These are phyloP conservation scores for Martes martes DNA, from an alignment of 2,113 vertebrate species.

Conservation along the genomic window DNA sequence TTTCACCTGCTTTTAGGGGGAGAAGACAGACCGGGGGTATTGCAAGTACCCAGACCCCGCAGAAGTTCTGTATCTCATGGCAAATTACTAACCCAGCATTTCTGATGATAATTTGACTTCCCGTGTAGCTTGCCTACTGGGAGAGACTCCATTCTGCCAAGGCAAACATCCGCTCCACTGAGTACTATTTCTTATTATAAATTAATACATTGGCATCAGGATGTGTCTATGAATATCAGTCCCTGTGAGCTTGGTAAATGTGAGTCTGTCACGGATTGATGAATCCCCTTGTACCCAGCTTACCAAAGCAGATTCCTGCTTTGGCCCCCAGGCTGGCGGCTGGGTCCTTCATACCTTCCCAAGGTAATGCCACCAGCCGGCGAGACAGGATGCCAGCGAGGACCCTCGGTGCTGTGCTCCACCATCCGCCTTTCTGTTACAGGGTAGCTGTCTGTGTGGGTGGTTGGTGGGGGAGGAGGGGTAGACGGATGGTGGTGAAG, in stretches of 20 bases:
- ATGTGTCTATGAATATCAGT: slow-evolving; percentile 31
- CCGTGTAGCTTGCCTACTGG: slow-evolving; percentile 35
- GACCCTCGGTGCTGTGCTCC: no score
- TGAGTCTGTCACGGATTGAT: slow-evolving; percentile 21
- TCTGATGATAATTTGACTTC: slow-evolving; percentile 35
- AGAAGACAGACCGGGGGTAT: background rate
- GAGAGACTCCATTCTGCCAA: slow-evolving; percentile 43
- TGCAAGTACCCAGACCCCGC: background rate
- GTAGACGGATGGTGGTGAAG: background rate
- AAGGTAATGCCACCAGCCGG: background rate
- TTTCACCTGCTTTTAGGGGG: background rate
- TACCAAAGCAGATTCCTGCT: background rate
- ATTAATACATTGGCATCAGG: slow-evolving; percentile 64
- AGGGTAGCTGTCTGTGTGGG: background rate
- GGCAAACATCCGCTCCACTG: slow-evolving; percentile 55
- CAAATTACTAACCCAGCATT: slow-evolving; percentile 24
- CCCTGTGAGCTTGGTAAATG: slow-evolving; percentile 47
- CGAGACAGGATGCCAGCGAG: background rate
- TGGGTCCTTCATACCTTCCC: background rate
- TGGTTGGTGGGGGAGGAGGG: background rate
- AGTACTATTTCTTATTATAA: slow-evolving; percentile 64
- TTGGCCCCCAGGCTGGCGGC: background rate
- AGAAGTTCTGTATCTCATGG: background rate
- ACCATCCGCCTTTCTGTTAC: accelerated
- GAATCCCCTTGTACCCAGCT: background rate